Base-by-base conservation (phyloP, 2,888 invertebrate genomes). In the Nebria salina region DNA sequence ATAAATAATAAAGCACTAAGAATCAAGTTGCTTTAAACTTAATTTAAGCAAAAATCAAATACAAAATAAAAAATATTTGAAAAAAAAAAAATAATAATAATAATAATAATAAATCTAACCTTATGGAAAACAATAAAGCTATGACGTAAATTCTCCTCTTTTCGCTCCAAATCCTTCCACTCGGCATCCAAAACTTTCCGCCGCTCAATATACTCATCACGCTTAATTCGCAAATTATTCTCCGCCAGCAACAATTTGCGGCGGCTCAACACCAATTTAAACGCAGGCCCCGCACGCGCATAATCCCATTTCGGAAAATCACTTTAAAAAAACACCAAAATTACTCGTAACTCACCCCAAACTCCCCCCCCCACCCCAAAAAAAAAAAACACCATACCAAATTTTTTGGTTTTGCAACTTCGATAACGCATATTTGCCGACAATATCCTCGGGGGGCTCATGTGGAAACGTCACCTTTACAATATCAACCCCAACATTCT, bases 261-360 rank as follows among this genome's bases (percentile, higher is more conserved):
- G 0, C 90, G 90, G 0, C 91, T 90, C 82, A 90, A 90, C 82
- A 92, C 91, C 86, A 92, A 89, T 81, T 92, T 88, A 3, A 91
- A 90, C 75, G 91, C 90, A 0, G 93, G 92, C 0, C 90, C 91
- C 0, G 90, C 89, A 0, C 92, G 90, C 0, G 92, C 90, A 0
- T 90, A 88, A 84, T 93, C 93, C 92, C 92, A 92, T 89, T 91
- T 91, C 85, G 93, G 92, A 87, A 91, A 91, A 85, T 91, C 91
- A 85, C 93, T 93, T 83, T 11, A 83, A 82, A 20, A 20, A 80
- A 77, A 25, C 11, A 65, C 72, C 0, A 64, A 11, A 8, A 75
- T 64, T 76, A 20, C 20, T 54, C 70, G 74, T 65, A 75, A 81
- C 75, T 54, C 11, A 26, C 89, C 87, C 9, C 1, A 54, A 68